Percentiles rank a stretch among this genome's conserved stretches.
phyloP scores from a whole-genome alignment of 2,797 vertebrate genomes.

The Microctenopoma stevenorrisi region DNA sequence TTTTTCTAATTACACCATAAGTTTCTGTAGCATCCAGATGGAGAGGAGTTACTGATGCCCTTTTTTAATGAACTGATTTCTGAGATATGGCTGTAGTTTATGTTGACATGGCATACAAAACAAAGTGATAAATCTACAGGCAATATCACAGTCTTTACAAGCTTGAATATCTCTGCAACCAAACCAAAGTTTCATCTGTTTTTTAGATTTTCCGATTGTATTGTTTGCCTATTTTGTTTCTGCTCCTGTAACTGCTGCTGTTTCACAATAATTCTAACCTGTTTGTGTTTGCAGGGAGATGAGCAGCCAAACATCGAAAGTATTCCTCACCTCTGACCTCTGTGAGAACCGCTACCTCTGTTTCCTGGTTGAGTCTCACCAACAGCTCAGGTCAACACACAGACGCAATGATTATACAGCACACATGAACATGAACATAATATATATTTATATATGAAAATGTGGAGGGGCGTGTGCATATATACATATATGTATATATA shows the following conservation, averaged over 20 bases:
- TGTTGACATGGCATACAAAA: no score
- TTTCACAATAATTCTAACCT: constrained; percentile 1
- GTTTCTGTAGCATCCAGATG: no score
- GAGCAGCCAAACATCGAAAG: constrained; percentile 94
- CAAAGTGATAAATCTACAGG: no score
- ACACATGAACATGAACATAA: background rate
- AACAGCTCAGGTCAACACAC: constrained; percentile 89
- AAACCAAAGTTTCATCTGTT: no score
- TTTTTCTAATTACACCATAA: background rate
- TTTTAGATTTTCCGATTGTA: no score
- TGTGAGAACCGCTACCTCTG: constrained; percentile 95
- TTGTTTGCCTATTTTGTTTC: background rate
- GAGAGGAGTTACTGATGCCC: no score
- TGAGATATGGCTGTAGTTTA: no score
- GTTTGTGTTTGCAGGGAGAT: constrained; percentile 85
- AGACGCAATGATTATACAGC: background rate
- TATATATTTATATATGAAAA: background rate
- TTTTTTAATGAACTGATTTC: no score
- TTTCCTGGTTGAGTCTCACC: constrained; percentile 94
- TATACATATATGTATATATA: no score
- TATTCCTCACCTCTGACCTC: constrained; percentile 94
- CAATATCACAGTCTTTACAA: no score
- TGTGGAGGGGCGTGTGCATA: no score
- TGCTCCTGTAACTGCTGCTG: background rate
- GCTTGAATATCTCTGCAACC: no score